Percentiles rank a stretch among this genome's conserved stretches.
phyloP scores from a whole-genome alignment of 2,888 invertebrate species.

The Chrysina gloriosa region DNA sequence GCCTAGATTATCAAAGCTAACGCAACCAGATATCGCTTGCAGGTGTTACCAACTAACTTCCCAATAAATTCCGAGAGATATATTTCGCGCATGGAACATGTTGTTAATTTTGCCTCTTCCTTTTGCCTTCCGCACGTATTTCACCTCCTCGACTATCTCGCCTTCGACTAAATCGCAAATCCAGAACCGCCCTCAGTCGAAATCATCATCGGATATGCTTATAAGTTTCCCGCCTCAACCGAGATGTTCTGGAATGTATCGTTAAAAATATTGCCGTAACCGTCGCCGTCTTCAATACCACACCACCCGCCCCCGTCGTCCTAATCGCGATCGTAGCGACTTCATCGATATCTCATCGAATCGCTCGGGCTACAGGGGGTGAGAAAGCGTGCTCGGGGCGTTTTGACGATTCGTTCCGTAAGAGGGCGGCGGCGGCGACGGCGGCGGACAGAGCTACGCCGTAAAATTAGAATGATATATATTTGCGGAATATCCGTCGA shows the following conservation, averaged over 20 bases:
- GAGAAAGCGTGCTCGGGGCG: not conserved
- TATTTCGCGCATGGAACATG: too few species aligned
- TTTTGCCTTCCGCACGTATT: not conserved
- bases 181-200: not conserved
- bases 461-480: conserved; percentile 38
- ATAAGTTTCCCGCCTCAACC: conserved; percentile 4
- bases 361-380: not conserved
- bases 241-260: conserved; percentile 19
- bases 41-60: too few species aligned
- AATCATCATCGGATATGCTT: conserved; percentile 16
- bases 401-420: not conserved
- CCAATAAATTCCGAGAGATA: too few species aligned
- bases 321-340: not conserved
- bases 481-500: conserved; percentile 37
- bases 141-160: not conserved
- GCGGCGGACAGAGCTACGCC: conserved; percentile 1
- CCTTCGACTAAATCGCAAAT: not conserved
- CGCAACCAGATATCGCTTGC: too few species aligned
- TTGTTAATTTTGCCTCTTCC: not conserved
- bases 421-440: not conserved
- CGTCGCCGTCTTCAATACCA: not conserved
- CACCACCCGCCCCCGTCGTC: not conserved
- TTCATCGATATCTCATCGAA: conserved; percentile 21
- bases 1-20: too few species aligned
- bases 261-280: conserved; percentile 22